phyloP scores from a whole-genome alignment of 2,113 vertebrate genomes.

The Myiagra hebetior region DNA sequence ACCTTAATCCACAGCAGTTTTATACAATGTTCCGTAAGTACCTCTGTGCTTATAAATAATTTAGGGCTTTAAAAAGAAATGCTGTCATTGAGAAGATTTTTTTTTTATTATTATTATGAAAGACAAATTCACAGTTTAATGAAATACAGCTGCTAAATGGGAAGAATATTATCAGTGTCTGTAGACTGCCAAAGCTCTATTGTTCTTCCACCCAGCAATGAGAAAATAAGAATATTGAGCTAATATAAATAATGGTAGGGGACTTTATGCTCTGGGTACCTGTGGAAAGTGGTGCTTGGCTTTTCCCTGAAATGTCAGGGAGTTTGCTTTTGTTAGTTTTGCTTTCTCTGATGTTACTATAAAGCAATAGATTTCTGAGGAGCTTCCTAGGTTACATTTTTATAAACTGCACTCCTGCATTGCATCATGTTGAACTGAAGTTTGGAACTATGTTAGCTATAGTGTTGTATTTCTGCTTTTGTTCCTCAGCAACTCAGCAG shows the following conservation, averaged over 20 bases:
- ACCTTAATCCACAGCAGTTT: constrained; percentile 98
- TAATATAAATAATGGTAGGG: neutral
- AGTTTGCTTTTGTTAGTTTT: neutral
- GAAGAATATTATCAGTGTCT: neutral
- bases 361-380: neutral
- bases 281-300: neutral
- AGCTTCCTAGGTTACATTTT: neutral
- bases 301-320: neutral
- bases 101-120: neutral
- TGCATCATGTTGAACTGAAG: neutral
- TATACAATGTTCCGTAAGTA: constrained; percentile 99
- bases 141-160: neutral
- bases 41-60: neutral
- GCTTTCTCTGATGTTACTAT: neutral
- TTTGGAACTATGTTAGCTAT: neutral
- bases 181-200: neutral
- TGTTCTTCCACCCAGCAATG: neutral
- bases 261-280: neutral
- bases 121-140: neutral
- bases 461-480: neutral
- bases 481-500: neutral
- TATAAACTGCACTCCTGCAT: neutral
- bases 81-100: neutral
- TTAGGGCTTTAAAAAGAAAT: neutral
- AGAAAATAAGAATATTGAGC: neutral